Evolutionary conservation across 2,888 invertebrate genomes (phyloP).

Genomic region (Myopa testacea): DNA sequence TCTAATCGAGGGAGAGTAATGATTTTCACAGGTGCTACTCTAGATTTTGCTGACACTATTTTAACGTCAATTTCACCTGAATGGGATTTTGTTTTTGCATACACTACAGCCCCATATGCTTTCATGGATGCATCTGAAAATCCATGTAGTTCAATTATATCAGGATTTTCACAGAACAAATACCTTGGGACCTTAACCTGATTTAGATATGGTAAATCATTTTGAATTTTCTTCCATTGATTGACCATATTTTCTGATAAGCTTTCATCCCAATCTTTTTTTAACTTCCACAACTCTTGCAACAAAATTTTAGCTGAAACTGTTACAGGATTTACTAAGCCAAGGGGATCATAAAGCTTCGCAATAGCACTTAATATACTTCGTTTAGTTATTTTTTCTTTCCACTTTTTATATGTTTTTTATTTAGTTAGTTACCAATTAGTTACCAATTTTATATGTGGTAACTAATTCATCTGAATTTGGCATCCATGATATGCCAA

Average conservation of each 20-base stretch:
- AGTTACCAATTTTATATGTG: conserved; percentile 20
- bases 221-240: background rate
- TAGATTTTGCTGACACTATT: conserved; percentile 30
- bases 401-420: no score
- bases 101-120: conserved; percentile 23
- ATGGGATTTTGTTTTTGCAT: background rate
- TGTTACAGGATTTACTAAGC: conserved; percentile 33
- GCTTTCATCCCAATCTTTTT: no score
- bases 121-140: conserved; percentile 36
- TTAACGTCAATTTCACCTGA: background rate
- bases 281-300: no score
- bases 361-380: conserved; percentile 24
- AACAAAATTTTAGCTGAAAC: conserved; percentile 26
- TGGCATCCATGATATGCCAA: conserved; percentile 23
- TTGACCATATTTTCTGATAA: no score
- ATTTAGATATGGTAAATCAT: conserved; percentile 18
- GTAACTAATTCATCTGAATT: conserved; percentile 19
- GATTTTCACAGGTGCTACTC: conserved; percentile 36
- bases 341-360: conserved; percentile 36
- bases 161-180: background rate
- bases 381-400: conserved; percentile 6
- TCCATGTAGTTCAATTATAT: conserved; percentile 10
- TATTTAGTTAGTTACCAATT: no score
- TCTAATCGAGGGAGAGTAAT: conserved; percentile 34
- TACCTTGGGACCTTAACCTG: conserved; percentile 7